A percentile compares a stretch with the other conserved stretches of the same genome.
These are phyloP conservation scores for Nyctereutes procyonoides DNA, from an alignment of 2,113 vertebrate species.

Conservation along the genomic window DNA sequence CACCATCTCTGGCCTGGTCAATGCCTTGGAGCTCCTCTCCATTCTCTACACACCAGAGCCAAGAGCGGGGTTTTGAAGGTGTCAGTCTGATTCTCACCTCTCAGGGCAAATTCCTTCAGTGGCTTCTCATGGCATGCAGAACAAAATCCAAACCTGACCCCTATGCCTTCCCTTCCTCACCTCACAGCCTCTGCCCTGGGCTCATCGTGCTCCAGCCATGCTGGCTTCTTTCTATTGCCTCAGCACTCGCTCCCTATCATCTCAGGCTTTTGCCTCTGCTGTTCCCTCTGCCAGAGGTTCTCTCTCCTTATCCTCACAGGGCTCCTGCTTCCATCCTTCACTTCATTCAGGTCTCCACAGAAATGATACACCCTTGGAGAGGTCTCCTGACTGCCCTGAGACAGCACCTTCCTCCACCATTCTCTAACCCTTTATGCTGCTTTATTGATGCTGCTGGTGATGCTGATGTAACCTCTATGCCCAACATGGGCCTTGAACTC, in stretches of 20 bases:
- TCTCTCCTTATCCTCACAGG: background rate
- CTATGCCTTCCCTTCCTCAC: background rate
- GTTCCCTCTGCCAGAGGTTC: background rate
- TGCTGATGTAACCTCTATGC: background rate
- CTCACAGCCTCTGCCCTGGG: background rate
- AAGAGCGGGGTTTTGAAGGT: background rate
- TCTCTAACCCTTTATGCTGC: background rate
- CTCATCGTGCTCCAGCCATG: rapidly evolving
- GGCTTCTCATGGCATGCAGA: background rate
- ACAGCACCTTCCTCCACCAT: rapidly evolving
- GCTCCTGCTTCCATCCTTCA: background rate
- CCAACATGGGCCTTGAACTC: background rate
- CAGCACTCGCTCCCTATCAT: rapidly evolving
- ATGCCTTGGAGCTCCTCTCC: background rate
- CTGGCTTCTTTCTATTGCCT: background rate
- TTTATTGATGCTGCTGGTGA: background rate
- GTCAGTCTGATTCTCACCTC: background rate
- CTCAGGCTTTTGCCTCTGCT: background rate
- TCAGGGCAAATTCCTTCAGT: background rate
- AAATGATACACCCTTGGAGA: background rate
- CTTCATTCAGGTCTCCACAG: background rate
- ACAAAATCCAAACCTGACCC: background rate
- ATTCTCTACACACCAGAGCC: background rate
- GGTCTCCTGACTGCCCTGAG: background rate
- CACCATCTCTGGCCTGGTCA: background rate